Base-by-base conservation (phyloP, 2,113 vertebrate genomes). In the Pelecanus crispus region DNA sequence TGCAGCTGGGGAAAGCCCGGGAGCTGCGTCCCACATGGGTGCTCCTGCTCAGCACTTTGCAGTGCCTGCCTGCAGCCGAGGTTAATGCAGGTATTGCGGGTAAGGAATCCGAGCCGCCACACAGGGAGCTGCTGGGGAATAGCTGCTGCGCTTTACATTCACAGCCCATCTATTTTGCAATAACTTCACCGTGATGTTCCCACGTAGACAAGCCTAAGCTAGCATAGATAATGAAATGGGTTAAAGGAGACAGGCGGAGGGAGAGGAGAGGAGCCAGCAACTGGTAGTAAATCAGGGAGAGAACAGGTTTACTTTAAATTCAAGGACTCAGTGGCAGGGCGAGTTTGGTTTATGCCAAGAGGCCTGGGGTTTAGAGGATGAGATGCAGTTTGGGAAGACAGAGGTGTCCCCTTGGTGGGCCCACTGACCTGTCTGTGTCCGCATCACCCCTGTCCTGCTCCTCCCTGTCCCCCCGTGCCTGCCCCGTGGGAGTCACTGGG, bases 161-260 rank as follows among this genome's bases (percentile, higher is more conserved):
- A 92, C 92, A 95, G 94, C 93, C 95, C 96, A 94, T 96, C 96
- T 96, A 95, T 96, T 97, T 97, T 97, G 96, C 96, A 96, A 95
- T 95, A 96, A 91, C 95, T 94, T 91, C 93, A 58, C 89, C 89
- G 19, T 81, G 96, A 96, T 94, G 96, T 96, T 97, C 96, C 95
- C 96, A 97, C 94, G 95, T 96, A 96, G 96, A 59, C 96, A 96
- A 97, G 96, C 96, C 96, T 95, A 96, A 97, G 96, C 96, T 97
- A 96, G 96, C 96, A 96, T 89, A 96, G 96, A 96, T 97, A 97
- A 96, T 97, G 96, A 95, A 97, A 95, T 96, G 96, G 96, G 96
- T 97, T 97, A 97, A 96, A 96, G 96, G 95, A 95, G 96, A 95
- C 93, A 78, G 96, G 94, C 68, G 13, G 95, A 88, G 91, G 89